Conservation (phyloP, 2,888 invertebrate species). For the Sinhomidia bicolor region DNA sequence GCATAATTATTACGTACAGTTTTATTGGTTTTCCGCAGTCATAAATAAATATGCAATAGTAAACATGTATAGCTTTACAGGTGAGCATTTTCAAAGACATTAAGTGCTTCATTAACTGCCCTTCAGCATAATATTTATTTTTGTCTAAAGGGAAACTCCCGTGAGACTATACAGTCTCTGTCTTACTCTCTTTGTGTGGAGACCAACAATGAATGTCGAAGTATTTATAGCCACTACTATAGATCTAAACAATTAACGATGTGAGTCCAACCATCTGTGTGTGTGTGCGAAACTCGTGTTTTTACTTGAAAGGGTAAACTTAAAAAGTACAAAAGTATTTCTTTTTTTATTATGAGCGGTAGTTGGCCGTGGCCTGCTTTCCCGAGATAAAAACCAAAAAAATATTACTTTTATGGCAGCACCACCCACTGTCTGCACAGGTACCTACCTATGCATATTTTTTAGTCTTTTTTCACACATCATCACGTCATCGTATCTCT, state of each 20-base stretch:
- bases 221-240: no score
- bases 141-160: not conserved
- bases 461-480: not conserved
- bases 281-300: not conserved
- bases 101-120: not conserved
- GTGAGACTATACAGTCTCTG: no score
- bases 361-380: not conserved
- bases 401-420: no score
- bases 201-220: no score
- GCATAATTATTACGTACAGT: not conserved
- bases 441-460: no score
- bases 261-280: slow-evolving; percentile 7
- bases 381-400: not conserved
- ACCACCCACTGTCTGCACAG: no score
- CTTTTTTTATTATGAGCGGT: not conserved
- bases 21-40: not conserved
- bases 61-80: not conserved
- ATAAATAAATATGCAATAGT: not conserved
- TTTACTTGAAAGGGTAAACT: not conserved
- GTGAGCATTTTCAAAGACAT: not conserved
- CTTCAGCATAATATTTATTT: not conserved
- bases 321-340: not conserved
- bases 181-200: no score
- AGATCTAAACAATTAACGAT: slow-evolving; percentile 7
- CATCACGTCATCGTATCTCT: not conserved